Percentiles rank a stretch among this genome's conserved stretches.
phyloP scores from a whole-genome alignment of 2,888 invertebrate genomes.

The Caenorhabditis sinica region DNA sequence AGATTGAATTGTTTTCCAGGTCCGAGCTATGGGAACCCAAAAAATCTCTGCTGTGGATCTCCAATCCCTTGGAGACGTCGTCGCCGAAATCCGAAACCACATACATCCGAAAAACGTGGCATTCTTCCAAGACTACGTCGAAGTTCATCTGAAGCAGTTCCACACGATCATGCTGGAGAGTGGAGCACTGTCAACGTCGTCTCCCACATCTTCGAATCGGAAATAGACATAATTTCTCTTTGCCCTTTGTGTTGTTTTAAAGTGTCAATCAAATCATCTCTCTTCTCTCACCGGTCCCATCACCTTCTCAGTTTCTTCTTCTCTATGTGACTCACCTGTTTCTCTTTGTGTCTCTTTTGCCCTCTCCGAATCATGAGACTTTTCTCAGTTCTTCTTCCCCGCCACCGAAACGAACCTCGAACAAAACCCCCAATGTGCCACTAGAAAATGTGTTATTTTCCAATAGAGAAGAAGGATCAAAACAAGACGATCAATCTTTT shows the following conservation, averaged over 20 bases:
- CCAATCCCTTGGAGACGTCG: constrained; percentile 78
- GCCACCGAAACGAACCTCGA: constrained; percentile 1
- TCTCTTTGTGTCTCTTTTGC: not conserved
- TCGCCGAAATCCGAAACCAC: constrained; percentile 75
- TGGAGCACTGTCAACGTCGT: constrained; percentile 49
- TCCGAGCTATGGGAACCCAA: constrained; percentile 78
- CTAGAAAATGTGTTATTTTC: constrained; percentile 2
- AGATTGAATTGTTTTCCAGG: constrained; percentile 66
- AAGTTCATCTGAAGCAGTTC: constrained; percentile 83
- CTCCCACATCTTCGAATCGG: constrained; percentile 20
- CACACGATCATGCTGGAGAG: constrained; percentile 77
- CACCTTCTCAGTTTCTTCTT: constrained; percentile 6
- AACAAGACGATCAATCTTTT: constrained; percentile 35
- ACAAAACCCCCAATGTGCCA: constrained; percentile 30
- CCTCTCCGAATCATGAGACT: not conserved
- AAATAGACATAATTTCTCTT: constrained; percentile 17
- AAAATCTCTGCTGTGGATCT: constrained; percentile 77
- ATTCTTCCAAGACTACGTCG: constrained; percentile 82
- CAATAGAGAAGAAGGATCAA: not conserved
- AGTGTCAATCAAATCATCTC: not conserved
- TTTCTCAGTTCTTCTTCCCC: not conserved
- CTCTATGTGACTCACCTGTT: constrained; percentile 3
- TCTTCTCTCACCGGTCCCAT: not conserved
- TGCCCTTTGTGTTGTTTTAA: not conserved
- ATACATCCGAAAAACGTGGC: constrained; percentile 69